Base-by-base conservation (phyloP, 2,797 vertebrate genomes). In the Rhynchonycteris naso region DNA sequence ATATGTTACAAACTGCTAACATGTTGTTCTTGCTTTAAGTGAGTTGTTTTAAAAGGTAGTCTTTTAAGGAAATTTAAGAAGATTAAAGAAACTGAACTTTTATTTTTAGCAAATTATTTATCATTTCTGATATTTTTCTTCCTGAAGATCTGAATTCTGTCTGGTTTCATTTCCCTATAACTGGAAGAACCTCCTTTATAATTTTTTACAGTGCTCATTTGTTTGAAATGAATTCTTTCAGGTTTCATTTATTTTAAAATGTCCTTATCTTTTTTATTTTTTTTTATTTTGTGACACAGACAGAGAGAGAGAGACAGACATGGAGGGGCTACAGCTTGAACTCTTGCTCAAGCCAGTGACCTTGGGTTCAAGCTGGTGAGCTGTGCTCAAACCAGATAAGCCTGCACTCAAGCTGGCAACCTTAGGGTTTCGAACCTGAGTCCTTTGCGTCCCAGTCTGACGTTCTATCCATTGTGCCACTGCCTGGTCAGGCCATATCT, bases 31-130 rank as follows among this genome's bases (percentile, higher is more conserved):
- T 79, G 21, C 21, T 95, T 93, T 78, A 91, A 95, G 38, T 22
- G 50, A 52, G n/a, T 58, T 58, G 19, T 92, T 90, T 95, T 94
- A 54, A 75, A 91, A 89, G 16, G 50, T 26, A 82, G 9, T 56
- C 22, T 92, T 91, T 87, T 74, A 86, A 87, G 28, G 35, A 92
- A 78, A 86, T 93, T 88, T 81, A 84, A 91, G 76, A 85, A 88
- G 16, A 91, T 80, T 65, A 38, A 71, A 86, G 50, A 88, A 43
- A 4, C 66, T 68, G n/a, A 22, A 26, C 24, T 83, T 91, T 86
- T 87, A 58, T 68, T 90, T 95, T 83, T 38, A 87, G 56, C 1
- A 59, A 76, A 26, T 81, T 92, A 69, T 15, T 56, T 47, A 78
- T 58, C 16, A 76, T 90, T 95, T 84, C 14, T 76, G 38, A 11